Conservation (phyloP, 2,113 vertebrate genomes). For the Panthera uncia region DNA sequence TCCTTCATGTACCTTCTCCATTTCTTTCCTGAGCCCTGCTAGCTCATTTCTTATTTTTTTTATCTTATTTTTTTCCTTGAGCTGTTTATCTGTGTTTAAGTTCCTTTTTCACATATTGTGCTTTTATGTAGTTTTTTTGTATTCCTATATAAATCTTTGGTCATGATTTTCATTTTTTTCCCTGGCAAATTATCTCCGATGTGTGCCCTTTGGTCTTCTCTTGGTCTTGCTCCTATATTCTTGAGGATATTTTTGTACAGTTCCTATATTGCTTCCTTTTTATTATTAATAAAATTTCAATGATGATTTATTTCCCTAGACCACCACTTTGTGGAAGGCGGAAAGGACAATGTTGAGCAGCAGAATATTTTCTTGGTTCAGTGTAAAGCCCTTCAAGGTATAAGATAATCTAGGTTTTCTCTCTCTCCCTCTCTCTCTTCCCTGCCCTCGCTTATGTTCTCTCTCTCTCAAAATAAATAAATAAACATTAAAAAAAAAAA, state of each 20-base stretch:
- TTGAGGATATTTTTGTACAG: conserved; percentile 3
- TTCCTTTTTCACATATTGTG: background rate
- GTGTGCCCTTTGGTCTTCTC: background rate
- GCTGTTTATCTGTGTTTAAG: background rate
- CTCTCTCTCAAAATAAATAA: too few relatives aligned
- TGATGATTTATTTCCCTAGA: background rate
- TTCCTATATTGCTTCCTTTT: background rate
- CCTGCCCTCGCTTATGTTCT: too few relatives aligned
- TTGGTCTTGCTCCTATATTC: background rate
- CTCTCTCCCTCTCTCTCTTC: too few relatives aligned
- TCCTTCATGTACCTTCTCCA: background rate
- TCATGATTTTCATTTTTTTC: conserved; percentile 3
- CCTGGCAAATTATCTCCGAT: background rate
- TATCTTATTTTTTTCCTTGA: conserved; percentile 35
- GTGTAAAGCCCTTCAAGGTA: background rate
- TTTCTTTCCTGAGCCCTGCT: conserved; percentile 18
- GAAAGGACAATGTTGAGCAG: background rate
- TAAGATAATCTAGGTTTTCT: background rate
- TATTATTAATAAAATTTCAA: conserved; percentile 32
- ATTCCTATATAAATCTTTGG: background rate
- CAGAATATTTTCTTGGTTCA: background rate
- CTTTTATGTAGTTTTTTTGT: conserved; percentile 6
- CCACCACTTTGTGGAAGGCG: background rate
- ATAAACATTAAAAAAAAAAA: background rate
- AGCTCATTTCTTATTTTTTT: conserved; percentile 24